Percentiles rank a stretch among this genome's conserved stretches.
Evolutionary conservation across 2,797 vertebrate species (phyloP).

Genomic region (Myotis pilosus): DNA sequence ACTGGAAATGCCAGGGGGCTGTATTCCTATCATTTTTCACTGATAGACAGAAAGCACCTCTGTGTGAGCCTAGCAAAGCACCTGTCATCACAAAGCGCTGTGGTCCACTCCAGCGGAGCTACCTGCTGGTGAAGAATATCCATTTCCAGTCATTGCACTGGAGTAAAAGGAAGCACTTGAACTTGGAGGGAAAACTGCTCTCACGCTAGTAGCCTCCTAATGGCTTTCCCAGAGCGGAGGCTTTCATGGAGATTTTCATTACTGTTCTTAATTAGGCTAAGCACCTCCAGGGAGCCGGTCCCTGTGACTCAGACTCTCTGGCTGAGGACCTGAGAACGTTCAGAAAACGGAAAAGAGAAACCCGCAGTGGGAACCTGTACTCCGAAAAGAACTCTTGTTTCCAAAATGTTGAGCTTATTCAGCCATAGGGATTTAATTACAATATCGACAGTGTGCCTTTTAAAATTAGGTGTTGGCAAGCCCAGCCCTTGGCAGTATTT

Average conservation of each 20-base stretch:
- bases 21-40: background rate
- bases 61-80: background rate
- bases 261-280: slow-evolving; percentile 61
- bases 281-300: slow-evolving; percentile 8
- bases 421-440: slow-evolving; percentile 25
- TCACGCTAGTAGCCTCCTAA: background rate
- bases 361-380: background rate
- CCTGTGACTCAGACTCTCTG: slow-evolving; percentile 48
- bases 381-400: slow-evolving; percentile 34
- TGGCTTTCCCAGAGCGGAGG: slow-evolving; percentile 30
- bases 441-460: slow-evolving; percentile 37
- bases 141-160: background rate
- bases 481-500: background rate
- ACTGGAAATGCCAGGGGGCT: background rate
- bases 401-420: slow-evolving; percentile 12
- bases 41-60: background rate
- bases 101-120: background rate
- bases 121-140: background rate
- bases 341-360: background rate
- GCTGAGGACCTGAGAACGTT: background rate
- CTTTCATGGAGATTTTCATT: slow-evolving; percentile 23
- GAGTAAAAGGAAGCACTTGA: background rate
- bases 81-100: background rate
- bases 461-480: slow-evolving; percentile 17
- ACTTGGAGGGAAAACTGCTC: background rate